Base-by-base conservation (phyloP, 2,113 vertebrate genomes). In the Tachycineta bicolor region DNA sequence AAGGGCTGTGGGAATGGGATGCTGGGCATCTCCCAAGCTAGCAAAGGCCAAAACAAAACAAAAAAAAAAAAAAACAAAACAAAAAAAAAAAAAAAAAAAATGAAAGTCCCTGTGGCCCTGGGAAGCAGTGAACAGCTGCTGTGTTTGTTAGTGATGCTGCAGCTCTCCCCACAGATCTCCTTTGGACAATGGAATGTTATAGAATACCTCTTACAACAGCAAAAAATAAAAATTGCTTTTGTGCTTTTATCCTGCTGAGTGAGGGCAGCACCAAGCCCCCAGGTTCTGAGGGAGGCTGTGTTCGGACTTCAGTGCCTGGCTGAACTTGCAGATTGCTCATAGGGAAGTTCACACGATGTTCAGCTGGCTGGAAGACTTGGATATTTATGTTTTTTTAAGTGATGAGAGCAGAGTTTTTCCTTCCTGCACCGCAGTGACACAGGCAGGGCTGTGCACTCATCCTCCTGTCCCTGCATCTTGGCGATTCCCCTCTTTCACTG, bases 111-210 rank as follows among this genome's bases (percentile, higher is more conserved):
- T 33, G 2, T 2, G 15, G 44, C 28, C 49, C 59, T 69, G 60
- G 37, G n/a, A 33, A 37, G 25, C 5, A 41, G 18, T 7, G 37
- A 10, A 1, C 9, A 19, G 29, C 53, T 71, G 53, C 49, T 47
- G 1, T 1, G 0, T 10, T 9, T 1, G 0, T 10, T 9, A 15
- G 58, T 0, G 14, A 3, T 43, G 47, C 47, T 56, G 64, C 43
- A 10, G n/a, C 8, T 39, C 14, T 71, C 34, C 70, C 24, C 44
- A 14, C 9, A n/a, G 29, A 28, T 62, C 31, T 73, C 24, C 19
- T 80, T 33, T 29, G 49, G 63, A 16, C 33, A 46, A 6, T 1
- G 33, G 31, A 71, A 33, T 63, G 21, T 49, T 52, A 26, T 1
- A 49, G n/a, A 55, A 9, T 50, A 24, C 24, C 11, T 79, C 58